Evolutionary conservation across 2,113 vertebrate genomes (phyloP).

Genomic region (Oostethus manadensis): DNA sequence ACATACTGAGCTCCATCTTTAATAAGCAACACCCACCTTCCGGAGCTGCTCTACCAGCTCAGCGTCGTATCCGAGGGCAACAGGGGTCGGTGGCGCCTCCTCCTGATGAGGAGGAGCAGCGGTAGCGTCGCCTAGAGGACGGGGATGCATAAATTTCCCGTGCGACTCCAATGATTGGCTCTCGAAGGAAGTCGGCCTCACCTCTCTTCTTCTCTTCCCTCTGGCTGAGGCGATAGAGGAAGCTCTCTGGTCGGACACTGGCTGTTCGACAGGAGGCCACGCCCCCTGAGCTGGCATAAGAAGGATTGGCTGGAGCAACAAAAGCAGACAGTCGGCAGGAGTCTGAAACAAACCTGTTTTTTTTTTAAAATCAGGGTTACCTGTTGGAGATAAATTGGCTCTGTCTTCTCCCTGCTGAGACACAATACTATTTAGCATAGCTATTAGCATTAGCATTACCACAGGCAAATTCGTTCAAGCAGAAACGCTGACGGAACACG

Average conservation of each 20-base stretch:
- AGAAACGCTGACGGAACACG: neutral
- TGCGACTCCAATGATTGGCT: neutral
- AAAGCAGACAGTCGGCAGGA: neutral
- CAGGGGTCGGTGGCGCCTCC: constrained; percentile 27
- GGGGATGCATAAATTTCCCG: neutral
- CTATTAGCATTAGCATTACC: neutral
- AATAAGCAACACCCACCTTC: constrained; percentile 67
- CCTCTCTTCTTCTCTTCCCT: constrained; percentile 86
- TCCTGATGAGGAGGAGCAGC: constrained; percentile 24
- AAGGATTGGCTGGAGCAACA: constrained; percentile 77
- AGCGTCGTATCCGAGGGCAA: constrained; percentile 58
- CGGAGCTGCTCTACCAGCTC: constrained; percentile 84
- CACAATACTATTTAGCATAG: constrained; percentile 8
- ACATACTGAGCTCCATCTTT: too few species aligned
- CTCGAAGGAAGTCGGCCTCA: constrained; percentile 43
- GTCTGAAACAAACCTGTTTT: fast-evolving
- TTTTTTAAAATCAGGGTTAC: constrained; percentile 62
- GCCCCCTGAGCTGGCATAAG: constrained; percentile 74
- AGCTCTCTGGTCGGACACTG: constrained; percentile 83
- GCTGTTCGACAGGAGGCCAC: constrained; percentile 71
- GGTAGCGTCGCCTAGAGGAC: constrained; percentile 31
- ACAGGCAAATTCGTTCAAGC: neutral
- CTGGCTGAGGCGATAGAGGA: constrained; percentile 82
- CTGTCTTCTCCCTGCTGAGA: constrained; percentile 81
- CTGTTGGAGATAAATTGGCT: constrained; percentile 75